Base-by-base conservation (phyloP, 2,888 invertebrate genomes). In the Slavum lentiscoides region DNA sequence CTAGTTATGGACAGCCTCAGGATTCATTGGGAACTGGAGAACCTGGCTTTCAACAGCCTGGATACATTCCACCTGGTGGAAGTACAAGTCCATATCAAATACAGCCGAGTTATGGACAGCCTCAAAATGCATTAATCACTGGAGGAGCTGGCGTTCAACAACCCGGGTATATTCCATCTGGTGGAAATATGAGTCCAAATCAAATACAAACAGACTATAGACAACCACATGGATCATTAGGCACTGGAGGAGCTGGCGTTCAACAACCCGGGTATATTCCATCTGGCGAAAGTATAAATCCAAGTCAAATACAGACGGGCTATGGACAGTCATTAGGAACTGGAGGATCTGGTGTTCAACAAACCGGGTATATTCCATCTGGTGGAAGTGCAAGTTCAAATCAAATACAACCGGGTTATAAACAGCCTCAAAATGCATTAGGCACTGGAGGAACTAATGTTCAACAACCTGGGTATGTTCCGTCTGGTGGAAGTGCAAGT, bases 1-100 rank as follows among this genome's bases (percentile, higher is more conserved):
- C 62, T 21, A 9, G 4, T 49, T 72, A 81, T 21, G 82, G 67
- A 55, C 73, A 82, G 6, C 74, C 74, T 30, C 30, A 30, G 30
- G 30, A 4, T 30, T 30, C 30, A 30, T 30, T 30, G 30, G 53
- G 62, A 37, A 23, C 49, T 7, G 53, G 5, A 19, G 39, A 68
- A 4, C 8, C 74, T 68, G n/a, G 15, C 9, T 1, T 21, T 23
- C 53, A 21, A 9, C 81, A 53, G 62, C 13, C 68, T 1, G 49
- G 72, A 17, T 37, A n/a, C 9, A 4, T 0, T 58, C 17, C 72
- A 64, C 17, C 39, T 1, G 7, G 58, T 55, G 37, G 53, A 19
- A 53, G 43, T 49, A 0, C 53, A 9, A 59, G 19, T 64, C 21
- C 74, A 9, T 43, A 59, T 64, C 21, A 39, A 49, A 21, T 43